These are phyloP conservation scores for Steromphala cineraria DNA, from an alignment of 2,888 invertebrate genomes.

Conservation along the genomic window DNA sequence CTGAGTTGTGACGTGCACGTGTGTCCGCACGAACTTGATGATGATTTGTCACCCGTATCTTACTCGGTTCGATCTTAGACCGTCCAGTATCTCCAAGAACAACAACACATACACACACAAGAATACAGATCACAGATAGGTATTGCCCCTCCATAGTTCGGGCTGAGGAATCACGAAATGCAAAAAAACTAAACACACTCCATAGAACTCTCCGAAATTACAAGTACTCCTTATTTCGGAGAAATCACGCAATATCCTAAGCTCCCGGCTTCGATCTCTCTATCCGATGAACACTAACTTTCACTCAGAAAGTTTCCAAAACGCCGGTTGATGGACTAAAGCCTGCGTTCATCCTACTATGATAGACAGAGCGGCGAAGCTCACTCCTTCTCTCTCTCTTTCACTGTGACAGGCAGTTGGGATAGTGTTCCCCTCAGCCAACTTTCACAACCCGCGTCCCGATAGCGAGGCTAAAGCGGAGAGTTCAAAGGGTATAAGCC, in stretches of 20 bases:
- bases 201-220: neutral
- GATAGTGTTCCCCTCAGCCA: no score
- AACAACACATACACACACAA: neutral
- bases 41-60: neutral
- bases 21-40: neutral
- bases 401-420: neutral
- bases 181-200: neutral
- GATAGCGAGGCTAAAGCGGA: neutral
- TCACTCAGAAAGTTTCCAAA: neutral
- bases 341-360: neutral
- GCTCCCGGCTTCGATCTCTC: neutral
- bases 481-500: constrained; percentile 3
- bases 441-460: constrained; percentile 4
- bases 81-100: neutral
- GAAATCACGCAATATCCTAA: neutral
- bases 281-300: neutral
- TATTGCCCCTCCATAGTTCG: neutral
- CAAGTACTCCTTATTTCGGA: constrained; percentile 9
- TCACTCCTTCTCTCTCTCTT: neutral
- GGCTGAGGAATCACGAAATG: neutral
- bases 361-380: constrained; percentile 6
- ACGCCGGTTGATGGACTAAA: no score
- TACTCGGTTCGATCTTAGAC: neutral
- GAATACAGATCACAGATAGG: neutral
- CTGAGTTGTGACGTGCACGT: neutral